Evolutionary conservation across 2,797 vertebrate species (phyloP).

Genomic region (Darevskia mixta): DNA sequence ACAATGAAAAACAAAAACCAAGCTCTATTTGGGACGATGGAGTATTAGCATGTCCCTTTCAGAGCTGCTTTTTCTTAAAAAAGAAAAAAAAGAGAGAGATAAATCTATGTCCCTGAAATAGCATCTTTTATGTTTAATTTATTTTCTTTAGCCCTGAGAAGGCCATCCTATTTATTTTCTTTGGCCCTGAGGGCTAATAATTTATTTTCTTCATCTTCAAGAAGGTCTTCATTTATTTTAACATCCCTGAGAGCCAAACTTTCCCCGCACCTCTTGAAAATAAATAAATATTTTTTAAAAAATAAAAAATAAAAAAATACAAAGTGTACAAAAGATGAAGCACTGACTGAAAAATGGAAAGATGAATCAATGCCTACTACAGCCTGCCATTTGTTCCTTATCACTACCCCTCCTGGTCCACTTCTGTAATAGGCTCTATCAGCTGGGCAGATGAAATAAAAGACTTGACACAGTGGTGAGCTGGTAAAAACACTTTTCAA

Average conservation of each 20-base stretch:
- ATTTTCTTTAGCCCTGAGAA: conserved; percentile 73
- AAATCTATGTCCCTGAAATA: conserved; percentile 78
- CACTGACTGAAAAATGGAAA: conserved; percentile 1
- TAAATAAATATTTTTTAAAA: not conserved
- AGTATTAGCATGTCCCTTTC: conserved; percentile 56
- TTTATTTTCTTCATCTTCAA: conserved; percentile 72
- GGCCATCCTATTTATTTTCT: conserved; percentile 73
- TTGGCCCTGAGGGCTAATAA: conserved; percentile 72
- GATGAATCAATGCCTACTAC: conserved; percentile 36
- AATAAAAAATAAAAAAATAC: not conserved
- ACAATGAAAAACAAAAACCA: conserved; percentile 23
- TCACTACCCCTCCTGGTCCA: not conserved
- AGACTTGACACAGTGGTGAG: not conserved
- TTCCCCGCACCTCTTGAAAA: not conserved
- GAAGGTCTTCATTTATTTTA: conserved; percentile 78
- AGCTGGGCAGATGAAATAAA: not conserved
- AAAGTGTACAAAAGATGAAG: conserved; percentile 20
- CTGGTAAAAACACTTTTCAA: not conserved
- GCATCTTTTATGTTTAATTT: conserved; percentile 79
- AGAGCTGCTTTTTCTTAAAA: conserved; percentile 20
- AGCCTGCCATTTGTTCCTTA: not conserved
- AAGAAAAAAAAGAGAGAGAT: conserved; percentile 58
- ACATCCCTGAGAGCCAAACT: conserved; percentile 60
- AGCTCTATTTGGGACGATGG: conserved; percentile 51
- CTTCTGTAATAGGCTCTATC: not conserved